Conservation (phyloP, 1,140 invertebrate species). For the Drosophila ananassae region DNA sequence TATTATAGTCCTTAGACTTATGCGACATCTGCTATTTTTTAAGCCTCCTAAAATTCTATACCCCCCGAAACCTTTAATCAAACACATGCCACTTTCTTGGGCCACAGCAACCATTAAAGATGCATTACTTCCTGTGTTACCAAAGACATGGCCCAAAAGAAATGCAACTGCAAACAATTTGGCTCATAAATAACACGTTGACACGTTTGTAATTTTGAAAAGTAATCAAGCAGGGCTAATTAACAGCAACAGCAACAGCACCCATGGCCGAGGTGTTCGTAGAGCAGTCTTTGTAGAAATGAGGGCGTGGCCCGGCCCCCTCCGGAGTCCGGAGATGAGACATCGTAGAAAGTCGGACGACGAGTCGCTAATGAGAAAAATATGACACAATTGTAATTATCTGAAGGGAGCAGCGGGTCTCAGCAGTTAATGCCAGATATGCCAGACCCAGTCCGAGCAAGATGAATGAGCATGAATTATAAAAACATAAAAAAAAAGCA, state of each 20-base stretch:
- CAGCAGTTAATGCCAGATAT: slow-evolving; percentile 72
- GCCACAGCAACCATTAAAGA: slow-evolving; percentile 39
- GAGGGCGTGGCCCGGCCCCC: slow-evolving; percentile 33
- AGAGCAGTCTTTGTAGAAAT: slow-evolving; percentile 32
- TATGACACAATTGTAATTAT: slow-evolving; percentile 83
- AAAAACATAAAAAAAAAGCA: slow-evolving; percentile 75
- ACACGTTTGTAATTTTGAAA: slow-evolving; percentile 79
- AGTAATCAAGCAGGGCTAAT: slow-evolving; percentile 80
- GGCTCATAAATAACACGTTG: slow-evolving; percentile 75
- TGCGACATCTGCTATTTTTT: too few species aligned
- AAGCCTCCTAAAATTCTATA: too few species aligned
- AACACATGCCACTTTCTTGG: slow-evolving; percentile 31
- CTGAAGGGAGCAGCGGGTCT: slow-evolving; percentile 55
- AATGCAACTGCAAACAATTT: slow-evolving; percentile 48
- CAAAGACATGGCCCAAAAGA: slow-evolving; percentile 13
- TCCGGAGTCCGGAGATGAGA: slow-evolving; percentile 20
- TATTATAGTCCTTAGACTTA: too few species aligned
- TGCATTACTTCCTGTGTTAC: slow-evolving; percentile 28
- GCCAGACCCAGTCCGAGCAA: slow-evolving; percentile 62
- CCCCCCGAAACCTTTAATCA: slow-evolving; percentile 4
- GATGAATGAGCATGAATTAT: slow-evolving; percentile 83
- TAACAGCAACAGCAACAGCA: slow-evolving; percentile 67
- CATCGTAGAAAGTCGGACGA: slow-evolving; percentile 56
- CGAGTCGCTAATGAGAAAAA: slow-evolving; percentile 75
- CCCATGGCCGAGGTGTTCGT: slow-evolving; percentile 37